Evolutionary conservation across 2,113 vertebrate species (phyloP), one percentile per base, ranked within the genome.

Genomic region (Archilochus colubris): DNA sequence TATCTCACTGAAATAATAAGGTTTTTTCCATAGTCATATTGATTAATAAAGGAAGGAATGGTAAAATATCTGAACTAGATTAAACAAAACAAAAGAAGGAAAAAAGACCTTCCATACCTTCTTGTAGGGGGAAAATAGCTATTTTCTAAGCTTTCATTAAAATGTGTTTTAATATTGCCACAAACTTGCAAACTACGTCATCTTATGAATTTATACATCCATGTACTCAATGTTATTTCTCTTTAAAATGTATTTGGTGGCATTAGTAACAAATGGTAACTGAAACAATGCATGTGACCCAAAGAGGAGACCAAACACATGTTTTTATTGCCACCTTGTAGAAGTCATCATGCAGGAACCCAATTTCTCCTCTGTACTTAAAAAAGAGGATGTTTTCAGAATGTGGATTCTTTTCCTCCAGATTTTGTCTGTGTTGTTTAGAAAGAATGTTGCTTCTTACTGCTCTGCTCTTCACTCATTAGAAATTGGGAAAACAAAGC

Each of bases 1-100:
- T 84, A 73, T 44, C 40, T 95, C 78, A 95, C 27, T 69, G 79
- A 91, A 94, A 68, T 73, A 90, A 75, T 86, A 76, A 80, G 61
- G 1, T 27, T 85, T 94, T 85, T 93, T 91, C 88, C 57, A 86
- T 88, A 82, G 51, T 77, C 58, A 9, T 48, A 81, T 22, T 81
- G 75, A 93, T 64, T 89, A 86, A 95, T 48, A 54, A 92, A 75
- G 20, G 51, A 89, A 94, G 33, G 8, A 82, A 69, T 86, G 36
- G 44, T 82, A 83, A 82, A 70, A 63, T 48, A 89, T 28, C 53
- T 57, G 28, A 87, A 89, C 30, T 25, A 75, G 25, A 83, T 24
- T 21, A 54, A 23, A 44, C 13, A 53, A 74, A 21, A 83, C 18
- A 68, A 80, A 91, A 63, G 19, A 46, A 74, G 6, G 40, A 40